These are phyloP conservation scores for Caenorhabditis sp. DNA, from an alignment of 2,888 invertebrate species.

Conservation along the genomic window DNA sequence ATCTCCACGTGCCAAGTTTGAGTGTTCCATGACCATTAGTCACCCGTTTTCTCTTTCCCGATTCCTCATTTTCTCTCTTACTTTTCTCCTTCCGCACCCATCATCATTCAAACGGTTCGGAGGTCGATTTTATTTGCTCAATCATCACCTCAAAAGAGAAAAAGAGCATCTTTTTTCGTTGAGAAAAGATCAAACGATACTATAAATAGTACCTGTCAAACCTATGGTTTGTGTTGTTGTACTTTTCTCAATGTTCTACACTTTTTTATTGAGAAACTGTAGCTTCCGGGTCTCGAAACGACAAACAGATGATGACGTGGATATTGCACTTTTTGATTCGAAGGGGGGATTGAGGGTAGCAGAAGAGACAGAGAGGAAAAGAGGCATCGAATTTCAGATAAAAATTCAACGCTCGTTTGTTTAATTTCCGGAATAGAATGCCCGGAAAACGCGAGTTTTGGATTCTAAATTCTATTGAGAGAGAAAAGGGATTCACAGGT, in stretches of 20 bases:
- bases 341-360: background rate
- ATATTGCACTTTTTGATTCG: constrained; percentile 12
- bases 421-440: constrained; percentile 29
- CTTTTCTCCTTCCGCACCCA: constrained; percentile 13
- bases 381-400: constrained; percentile 33
- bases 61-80: constrained; percentile 12
- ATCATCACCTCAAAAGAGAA: constrained; percentile 18
- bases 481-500: background rate
- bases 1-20: background rate
- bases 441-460: constrained; percentile 10
- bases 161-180: constrained; percentile 25
- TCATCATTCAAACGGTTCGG: constrained; percentile 29
- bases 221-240: constrained; percentile 38
- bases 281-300: constrained; percentile 35
- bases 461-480: background rate
- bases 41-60: background rate
- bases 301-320: constrained; percentile 21
- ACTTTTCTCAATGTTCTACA: constrained; percentile 21
- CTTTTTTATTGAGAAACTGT: background rate
- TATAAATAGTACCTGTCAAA: constrained; percentile 21
- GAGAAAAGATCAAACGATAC: constrained; percentile 22
- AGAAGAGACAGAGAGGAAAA: background rate
- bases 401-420: constrained; percentile 26
- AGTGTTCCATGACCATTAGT: constrained; percentile 6
- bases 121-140: constrained; percentile 37